Evolutionary conservation across 1,140 invertebrate species (phyloP).

Genomic region (Oscheius sp.): DNA sequence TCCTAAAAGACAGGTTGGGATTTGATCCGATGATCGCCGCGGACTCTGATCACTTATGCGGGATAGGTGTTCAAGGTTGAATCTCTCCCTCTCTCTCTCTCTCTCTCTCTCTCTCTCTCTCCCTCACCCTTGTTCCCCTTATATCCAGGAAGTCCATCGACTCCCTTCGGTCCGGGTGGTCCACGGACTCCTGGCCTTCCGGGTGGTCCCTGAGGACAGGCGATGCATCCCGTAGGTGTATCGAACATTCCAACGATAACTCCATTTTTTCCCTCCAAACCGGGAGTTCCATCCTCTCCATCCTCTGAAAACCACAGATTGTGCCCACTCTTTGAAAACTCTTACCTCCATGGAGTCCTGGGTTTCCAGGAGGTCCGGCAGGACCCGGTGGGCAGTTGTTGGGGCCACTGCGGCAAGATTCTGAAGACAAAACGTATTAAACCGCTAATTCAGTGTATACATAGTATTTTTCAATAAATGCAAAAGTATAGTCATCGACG

Average conservation of each 20-base stretch:
- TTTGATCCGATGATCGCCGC: no score
- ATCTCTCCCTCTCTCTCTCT: neutral
- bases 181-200: slow-evolving; percentile 19
- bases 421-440: no score
- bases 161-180: neutral
- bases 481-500: no score
- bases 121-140: neutral
- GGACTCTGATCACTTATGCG: no score
- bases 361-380: slow-evolving; percentile 4
- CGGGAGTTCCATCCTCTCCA: neutral
- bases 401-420: neutral
- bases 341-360: neutral
- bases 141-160: slow-evolving; percentile 17
- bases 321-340: neutral
- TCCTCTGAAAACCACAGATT: no score
- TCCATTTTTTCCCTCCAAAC: neutral
- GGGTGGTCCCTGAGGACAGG: slow-evolving; percentile 20
- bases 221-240: slow-evolving; percentile 4
- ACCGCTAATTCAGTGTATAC: no score
- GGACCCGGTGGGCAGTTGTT: slow-evolving; percentile 1
- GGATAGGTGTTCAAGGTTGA: no score
- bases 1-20: slow-evolving; percentile 15
- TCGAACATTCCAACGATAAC: neutral
- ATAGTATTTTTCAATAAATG: no score
- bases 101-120: neutral